These are phyloP conservation scores for Galerucella pusilla DNA, from an alignment of 2,888 invertebrate species.

Conservation along the genomic window DNA sequence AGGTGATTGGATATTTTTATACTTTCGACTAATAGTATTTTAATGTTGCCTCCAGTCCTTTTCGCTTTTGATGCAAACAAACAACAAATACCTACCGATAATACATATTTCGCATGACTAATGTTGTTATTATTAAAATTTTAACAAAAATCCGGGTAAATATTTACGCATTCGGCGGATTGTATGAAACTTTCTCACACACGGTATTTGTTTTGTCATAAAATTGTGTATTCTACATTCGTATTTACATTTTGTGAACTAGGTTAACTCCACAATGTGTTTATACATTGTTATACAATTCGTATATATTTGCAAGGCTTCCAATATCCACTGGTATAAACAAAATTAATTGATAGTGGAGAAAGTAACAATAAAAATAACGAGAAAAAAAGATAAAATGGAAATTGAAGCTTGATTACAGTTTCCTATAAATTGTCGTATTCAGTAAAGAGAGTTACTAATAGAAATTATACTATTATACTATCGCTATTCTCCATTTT, in stretches of 20 bases:
- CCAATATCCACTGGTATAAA: neutral
- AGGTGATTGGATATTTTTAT: too few relatives aligned
- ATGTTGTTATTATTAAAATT: neutral
- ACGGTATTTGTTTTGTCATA: neutral
- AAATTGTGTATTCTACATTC: neutral
- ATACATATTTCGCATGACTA: neutral
- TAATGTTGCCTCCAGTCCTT: too few relatives aligned
- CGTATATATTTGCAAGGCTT: neutral
- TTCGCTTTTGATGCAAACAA: too few relatives aligned
- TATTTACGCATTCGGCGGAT: neutral
- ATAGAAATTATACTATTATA: too few relatives aligned
- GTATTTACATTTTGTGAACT: constrained; percentile 2
- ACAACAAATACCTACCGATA: neutral
- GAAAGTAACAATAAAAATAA: too few relatives aligned
- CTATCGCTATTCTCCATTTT: too few relatives aligned
- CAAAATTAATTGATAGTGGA: neutral
- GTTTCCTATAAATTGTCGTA: too few relatives aligned
- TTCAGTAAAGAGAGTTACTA: too few relatives aligned
- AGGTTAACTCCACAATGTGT: neutral
- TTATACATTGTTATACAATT: neutral
- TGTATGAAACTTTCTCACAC: neutral
- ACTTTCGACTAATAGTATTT: too few relatives aligned
- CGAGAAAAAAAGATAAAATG: too few relatives aligned
- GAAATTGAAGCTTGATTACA: too few relatives aligned
- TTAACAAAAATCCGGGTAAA: neutral